These are phyloP conservation scores for Corythornis madagascariensis DNA, from an alignment of 2,113 vertebrate genomes.

Conservation along the genomic window DNA sequence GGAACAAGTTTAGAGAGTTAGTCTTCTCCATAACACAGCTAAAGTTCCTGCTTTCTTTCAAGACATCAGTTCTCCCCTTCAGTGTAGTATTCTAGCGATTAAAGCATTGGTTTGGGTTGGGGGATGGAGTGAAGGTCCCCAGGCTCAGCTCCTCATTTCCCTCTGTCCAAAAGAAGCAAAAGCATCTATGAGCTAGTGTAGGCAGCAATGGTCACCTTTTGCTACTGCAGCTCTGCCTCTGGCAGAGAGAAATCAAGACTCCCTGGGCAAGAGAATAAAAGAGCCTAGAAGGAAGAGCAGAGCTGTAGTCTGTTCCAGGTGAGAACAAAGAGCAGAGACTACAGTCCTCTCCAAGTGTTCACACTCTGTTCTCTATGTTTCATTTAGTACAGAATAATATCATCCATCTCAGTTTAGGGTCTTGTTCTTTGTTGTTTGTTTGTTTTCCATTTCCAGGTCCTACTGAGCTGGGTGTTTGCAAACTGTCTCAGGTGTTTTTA, in stretches of 20 bases:
- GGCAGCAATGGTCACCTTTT: neutral
- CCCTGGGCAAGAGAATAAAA: neutral
- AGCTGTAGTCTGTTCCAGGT: neutral
- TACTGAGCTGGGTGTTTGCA: neutral
- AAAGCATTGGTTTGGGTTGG: neutral
- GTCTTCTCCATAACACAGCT: neutral
- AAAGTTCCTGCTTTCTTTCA: neutral
- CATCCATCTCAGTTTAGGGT: neutral
- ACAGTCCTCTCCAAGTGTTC: neutral
- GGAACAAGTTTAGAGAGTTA: neutral
- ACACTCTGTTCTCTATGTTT: neutral
- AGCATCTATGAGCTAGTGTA: rapidly evolving
- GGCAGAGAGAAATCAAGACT: neutral
- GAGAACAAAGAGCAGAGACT: neutral
- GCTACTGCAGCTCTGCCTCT: neutral
- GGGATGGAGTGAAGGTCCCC: neutral
- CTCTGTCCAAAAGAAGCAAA: neutral
- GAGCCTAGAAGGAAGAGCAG: neutral
- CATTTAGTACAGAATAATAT: neutral
- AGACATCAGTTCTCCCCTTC: neutral
- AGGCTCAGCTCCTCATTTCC: neutral
- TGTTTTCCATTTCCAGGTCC: neutral
- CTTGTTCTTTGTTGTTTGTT: neutral
- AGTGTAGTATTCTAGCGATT: neutral
- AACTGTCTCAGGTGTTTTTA: neutral